Evolutionary conservation across 2,113 vertebrate genomes (phyloP).

Genomic region (Nibea coibor): DNA sequence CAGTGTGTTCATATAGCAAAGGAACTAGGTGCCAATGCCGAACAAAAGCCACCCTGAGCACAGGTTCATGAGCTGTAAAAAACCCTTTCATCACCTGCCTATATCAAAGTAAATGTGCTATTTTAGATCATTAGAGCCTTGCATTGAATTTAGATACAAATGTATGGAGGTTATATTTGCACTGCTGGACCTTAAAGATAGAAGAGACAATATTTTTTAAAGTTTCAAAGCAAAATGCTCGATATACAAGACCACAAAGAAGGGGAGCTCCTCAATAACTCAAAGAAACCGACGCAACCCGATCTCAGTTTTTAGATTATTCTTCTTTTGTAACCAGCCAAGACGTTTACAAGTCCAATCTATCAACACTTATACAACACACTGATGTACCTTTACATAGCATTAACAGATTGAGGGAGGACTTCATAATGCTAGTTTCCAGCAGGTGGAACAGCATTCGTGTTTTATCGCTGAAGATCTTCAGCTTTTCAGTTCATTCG

Average conservation of each 20-base stretch:
- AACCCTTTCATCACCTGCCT: background rate
- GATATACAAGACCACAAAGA: too few relatives aligned
- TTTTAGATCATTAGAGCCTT: background rate
- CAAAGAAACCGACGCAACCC: too few relatives aligned
- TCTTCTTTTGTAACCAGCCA: too few relatives aligned
- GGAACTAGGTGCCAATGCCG: background rate
- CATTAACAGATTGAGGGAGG: background rate
- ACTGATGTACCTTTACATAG: background rate
- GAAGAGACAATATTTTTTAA: background rate
- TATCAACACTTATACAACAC: background rate
- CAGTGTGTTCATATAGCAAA: background rate
- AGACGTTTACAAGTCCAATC: too few relatives aligned
- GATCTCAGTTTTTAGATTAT: too few relatives aligned
- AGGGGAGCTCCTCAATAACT: too few relatives aligned
- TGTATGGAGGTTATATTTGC: background rate
- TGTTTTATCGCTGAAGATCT: background rate
- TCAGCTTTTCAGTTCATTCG: background rate
- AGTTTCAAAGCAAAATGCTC: background rate
- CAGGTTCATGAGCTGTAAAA: background rate
- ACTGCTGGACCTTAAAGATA: background rate
- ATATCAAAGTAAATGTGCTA: background rate
- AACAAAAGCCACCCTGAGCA: background rate
- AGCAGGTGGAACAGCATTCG: background rate
- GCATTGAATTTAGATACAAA: background rate
- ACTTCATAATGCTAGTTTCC: background rate